A percentile compares a stretch with the other conserved stretches of the same genome.
These are phyloP conservation scores for Syritta pipiens DNA, from an alignment of 2,888 invertebrate species.

Conservation along the genomic window DNA sequence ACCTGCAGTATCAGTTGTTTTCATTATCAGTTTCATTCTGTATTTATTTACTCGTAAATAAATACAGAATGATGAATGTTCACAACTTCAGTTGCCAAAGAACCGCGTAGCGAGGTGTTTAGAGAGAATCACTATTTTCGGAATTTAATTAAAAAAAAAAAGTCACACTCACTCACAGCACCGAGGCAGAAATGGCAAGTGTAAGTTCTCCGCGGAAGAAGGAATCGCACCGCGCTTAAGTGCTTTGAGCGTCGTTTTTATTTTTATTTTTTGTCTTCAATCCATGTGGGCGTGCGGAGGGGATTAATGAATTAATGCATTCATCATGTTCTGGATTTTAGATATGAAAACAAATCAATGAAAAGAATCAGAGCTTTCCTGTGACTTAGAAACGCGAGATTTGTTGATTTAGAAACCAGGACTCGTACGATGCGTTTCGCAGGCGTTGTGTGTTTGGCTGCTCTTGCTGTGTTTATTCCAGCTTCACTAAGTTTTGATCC, in stretches of 20 bases:
- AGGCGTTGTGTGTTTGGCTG: conserved; percentile 20
- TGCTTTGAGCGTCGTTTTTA: conserved; percentile 9
- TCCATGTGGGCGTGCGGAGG: conserved; percentile 26
- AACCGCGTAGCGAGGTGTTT: conserved; percentile 8
- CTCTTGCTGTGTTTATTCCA: conserved; percentile 17
- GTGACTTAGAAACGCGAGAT: neutral
- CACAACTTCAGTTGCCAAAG: conserved; percentile 32
- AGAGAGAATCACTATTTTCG: conserved; percentile 6
- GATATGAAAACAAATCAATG: neutral
- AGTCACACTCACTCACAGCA: neutral
- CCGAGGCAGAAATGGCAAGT: conserved; percentile 65
- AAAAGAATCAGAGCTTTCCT: conserved; percentile 46
- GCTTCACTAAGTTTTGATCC: conserved; percentile 5
- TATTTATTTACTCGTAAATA: conserved; percentile 30
- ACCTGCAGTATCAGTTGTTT: conserved; percentile 3
- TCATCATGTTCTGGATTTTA: conserved; percentile 22
- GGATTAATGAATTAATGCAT: conserved; percentile 47
- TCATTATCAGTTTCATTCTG: conserved; percentile 15
- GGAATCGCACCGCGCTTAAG: conserved; percentile 2
- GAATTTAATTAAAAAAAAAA: neutral
- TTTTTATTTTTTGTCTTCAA: conserved; percentile 10
- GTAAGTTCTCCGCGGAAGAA: conserved; percentile 44
- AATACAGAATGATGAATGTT: neutral
- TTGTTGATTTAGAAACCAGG: conserved; percentile 39
- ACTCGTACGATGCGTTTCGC: conserved; percentile 38